Base-by-base conservation (phyloP, 2,797 vertebrate species). In the Callimico goeldii region DNA sequence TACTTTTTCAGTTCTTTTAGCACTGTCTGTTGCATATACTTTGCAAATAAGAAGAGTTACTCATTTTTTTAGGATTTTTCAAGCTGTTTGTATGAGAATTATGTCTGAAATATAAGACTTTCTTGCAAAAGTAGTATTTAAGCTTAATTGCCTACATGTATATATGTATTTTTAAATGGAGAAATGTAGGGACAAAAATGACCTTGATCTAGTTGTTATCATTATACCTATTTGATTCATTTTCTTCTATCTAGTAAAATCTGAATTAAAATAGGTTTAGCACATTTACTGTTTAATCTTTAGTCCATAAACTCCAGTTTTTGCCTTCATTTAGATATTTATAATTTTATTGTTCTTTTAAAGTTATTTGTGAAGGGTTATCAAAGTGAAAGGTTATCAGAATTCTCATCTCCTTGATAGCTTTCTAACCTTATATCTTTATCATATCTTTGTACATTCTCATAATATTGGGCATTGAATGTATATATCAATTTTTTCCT, bases 401-500 rank as follows among this genome's bases (percentile, higher is more conserved):
- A 93, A 79, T 57, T 92, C 48, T 95, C 77, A 84, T 39, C 41
- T 87, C 22, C n/a, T 83, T 86, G 43, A 85, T 52, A 93, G 17
- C 64, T 96, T 95, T 57, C 70, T 95, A 96, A 88, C 48, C 22
- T 55, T 93, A 39, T 85, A 90, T n/a, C 88, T 91, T 58, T 93
- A 76, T 96, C 39, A 39, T 57, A 70, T 93, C 58, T 92, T 94
- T 95, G 36, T 67, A 1, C 50, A 88, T 93, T 94, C 84, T 92
- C 94, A 7, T 41, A 96, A 33, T 93, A 81, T 83, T 72, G 48
- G 72, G 91, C n/a, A 46, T 92, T 94, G 55, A 95, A 83, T 95
- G 58, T 93, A 84, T 96, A 72, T 92, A 96, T 76, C 82, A 93
- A 91, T 52, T 95, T 97, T 94, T 95, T 11, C 20, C 72, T 94